Evolutionary conservation across 1,140 invertebrate genomes (phyloP), one percentile per base, ranked within the genome.

Genomic region (Lerema accius): DNA sequence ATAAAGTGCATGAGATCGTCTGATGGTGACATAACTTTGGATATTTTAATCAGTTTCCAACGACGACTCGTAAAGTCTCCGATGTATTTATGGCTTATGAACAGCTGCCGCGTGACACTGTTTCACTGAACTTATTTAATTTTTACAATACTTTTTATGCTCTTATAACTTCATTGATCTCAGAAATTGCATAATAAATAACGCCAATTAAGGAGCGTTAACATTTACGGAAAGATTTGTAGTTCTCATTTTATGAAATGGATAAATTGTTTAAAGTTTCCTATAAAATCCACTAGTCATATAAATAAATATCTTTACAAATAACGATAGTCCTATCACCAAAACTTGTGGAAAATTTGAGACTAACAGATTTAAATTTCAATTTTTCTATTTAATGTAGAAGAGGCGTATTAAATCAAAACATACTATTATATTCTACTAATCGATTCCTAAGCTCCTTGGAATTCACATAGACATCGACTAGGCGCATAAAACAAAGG

Each of bases 401-500:
- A n/a, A n/a, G n/a, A n/a, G n/a, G 19, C 5, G 19, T 23, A 23
- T 23, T 23, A 23, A 23, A 23, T 23, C 19, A 23, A 23, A 23
- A 23, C n/a, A n/a, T n/a, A n/a, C n/a, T 23, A 23, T 23, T 23
- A 23, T 23, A 5, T 3, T 3, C 19, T 3, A 2, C 2, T 23
- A 23, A 23, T 23, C 2, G 19, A 5, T 23, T 23, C 19, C 19
- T 3, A 3, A 3, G 19, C 19, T 23, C 5, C 19, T 23, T 23
- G 19, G 5, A 23, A 23, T 23, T 23, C 19, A 23, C 19, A 3
- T 3, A 23, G 2, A 23, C 19, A 23, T 23, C 19, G 19, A 23
- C 19, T 23, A 23, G 19, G 19, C 37, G n/a, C 37, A 11, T n/a
- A 39, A 39, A 45, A 45, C 16, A 23, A 45, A 45, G 42, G 42